Conservation (phyloP, 2,797 vertebrate species). For the Pipistrellus nathusii region DNA sequence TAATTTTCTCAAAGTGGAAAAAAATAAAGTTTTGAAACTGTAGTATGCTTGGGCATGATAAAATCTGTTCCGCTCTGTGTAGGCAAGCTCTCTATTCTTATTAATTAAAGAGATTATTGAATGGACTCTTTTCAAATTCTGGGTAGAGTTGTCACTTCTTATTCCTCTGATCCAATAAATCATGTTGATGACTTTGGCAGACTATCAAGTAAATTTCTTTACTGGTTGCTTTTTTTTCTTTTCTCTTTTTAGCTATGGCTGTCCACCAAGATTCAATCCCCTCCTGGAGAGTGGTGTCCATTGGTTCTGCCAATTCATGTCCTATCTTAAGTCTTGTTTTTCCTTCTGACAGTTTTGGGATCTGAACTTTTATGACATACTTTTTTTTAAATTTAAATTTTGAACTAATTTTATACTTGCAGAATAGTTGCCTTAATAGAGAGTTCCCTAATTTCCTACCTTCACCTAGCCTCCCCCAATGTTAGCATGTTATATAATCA, state of each 20-base stretch:
- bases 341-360: conserved; percentile 13
- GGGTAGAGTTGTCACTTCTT: conserved; percentile 23
- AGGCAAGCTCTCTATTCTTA: background rate
- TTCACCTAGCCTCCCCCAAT: background rate
- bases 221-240: background rate
- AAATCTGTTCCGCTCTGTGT: background rate
- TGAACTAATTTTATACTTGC: background rate
- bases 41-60: background rate
- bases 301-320: background rate
- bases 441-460: background rate
- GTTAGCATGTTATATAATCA: background rate
- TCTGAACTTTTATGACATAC: background rate
- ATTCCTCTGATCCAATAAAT: conserved; percentile 4
- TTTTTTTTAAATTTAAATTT: background rate
- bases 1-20: background rate
- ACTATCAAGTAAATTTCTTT: background rate
- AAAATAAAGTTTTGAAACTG: conserved; percentile 12
- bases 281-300: background rate
- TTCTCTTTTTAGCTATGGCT: background rate
- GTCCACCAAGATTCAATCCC: background rate
- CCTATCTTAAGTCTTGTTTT: background rate
- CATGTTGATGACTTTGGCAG: background rate
- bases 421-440: background rate
- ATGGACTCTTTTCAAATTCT: background rate
- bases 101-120: background rate